A percentile compares a stretch with the other conserved stretches of the same genome.
These are phyloP conservation scores for Tychaedon coryphoeus DNA, from an alignment of 2,113 vertebrate genomes.

Conservation along the genomic window DNA sequence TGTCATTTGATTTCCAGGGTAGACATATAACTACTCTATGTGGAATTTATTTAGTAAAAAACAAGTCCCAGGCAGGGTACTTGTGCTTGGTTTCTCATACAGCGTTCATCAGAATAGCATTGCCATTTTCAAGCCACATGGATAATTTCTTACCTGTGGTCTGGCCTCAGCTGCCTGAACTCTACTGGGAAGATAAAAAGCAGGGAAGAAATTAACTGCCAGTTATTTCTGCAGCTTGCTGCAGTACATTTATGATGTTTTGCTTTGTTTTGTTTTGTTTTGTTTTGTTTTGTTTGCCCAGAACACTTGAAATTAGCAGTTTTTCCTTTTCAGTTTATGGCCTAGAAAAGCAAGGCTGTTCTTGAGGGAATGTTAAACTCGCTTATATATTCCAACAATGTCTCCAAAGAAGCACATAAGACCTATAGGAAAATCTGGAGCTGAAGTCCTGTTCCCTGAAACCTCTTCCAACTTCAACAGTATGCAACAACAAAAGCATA, in stretches of 20 bases:
- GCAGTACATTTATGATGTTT: background rate
- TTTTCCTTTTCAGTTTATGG: background rate
- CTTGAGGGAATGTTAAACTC: background rate
- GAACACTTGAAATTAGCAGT: background rate
- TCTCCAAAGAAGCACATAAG: background rate
- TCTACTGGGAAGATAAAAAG: background rate
- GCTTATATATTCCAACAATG: background rate
- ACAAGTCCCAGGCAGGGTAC: background rate
- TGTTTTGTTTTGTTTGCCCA: constrained; percentile 8
- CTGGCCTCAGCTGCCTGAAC: background rate
- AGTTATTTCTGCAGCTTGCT: constrained; percentile 10
- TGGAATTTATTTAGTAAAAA: background rate
- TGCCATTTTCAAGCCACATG: background rate
- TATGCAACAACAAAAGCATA: background rate
- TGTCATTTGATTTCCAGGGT: constrained; percentile 30
- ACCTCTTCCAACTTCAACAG: background rate
- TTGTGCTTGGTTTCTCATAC: background rate
- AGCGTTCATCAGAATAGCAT: background rate
- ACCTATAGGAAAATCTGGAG: background rate
- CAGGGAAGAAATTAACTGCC: background rate
- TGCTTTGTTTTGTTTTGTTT: constrained; percentile 40
- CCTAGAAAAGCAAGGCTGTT: background rate
- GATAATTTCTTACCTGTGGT: background rate
- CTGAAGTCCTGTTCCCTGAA: background rate
- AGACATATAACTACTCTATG: background rate